Evolutionary conservation across 2,797 vertebrate genomes (phyloP).

Genomic region (Paratrypauchen microcephalus): DNA sequence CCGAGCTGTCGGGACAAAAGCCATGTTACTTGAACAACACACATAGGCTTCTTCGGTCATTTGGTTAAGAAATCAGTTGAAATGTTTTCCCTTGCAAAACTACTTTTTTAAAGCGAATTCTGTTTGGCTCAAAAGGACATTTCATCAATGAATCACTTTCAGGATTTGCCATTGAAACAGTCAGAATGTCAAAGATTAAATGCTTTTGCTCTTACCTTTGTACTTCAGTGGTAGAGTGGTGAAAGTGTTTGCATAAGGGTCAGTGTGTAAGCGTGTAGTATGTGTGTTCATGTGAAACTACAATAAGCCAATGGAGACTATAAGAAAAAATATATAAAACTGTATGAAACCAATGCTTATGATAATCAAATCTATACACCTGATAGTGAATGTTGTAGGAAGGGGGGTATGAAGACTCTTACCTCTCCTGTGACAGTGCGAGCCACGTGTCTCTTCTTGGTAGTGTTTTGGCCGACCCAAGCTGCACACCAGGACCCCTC

Average conservation of each 20-base stretch:
- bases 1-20: conserved; percentile 59
- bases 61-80: conserved; percentile 3
- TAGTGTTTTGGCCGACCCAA: conserved; percentile 46
- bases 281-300: neutral
- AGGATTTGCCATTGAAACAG: neutral
- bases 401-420: neutral
- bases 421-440: conserved; percentile 78
- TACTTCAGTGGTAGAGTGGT: neutral
- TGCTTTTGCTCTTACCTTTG: conserved; percentile 20
- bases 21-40: conserved; percentile 1
- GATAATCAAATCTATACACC: neutral
- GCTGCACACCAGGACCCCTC: conserved; percentile 43
- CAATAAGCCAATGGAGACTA: neutral
- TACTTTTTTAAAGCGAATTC: neutral
- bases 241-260: conserved; percentile 24
- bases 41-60: neutral
- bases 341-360: neutral
- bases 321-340: neutral
- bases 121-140: neutral
- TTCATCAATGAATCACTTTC: conserved; percentile 4
- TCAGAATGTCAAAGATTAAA: conserved; percentile 4
- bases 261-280: neutral
- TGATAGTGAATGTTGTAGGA: neutral
- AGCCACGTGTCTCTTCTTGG: conserved; percentile 75
- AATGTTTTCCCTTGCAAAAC: conserved; percentile 3